Evolutionary conservation across 2,797 vertebrate species (phyloP).

Genomic region (Galaxias olidus): DNA sequence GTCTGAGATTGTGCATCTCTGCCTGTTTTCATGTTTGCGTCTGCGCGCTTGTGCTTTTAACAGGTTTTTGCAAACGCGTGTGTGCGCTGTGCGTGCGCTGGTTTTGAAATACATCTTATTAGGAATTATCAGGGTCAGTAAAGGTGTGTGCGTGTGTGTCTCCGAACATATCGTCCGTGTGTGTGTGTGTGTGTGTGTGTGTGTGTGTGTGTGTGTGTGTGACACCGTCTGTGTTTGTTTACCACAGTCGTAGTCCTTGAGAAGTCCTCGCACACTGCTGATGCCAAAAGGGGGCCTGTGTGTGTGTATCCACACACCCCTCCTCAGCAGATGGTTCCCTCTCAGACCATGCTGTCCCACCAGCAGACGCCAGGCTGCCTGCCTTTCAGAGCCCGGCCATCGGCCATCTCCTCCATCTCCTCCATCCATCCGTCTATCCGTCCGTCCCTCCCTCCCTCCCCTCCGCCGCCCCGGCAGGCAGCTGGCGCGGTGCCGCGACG

Average conservation of each 20-base stretch:
- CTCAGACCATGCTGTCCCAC: conserved; percentile 70
- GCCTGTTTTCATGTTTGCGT: background rate
- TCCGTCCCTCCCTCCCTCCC: conserved; percentile 54
- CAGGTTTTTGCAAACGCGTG: background rate
- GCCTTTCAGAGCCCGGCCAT: conserved; percentile 58
- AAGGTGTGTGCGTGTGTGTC: background rate
- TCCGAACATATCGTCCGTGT: background rate
- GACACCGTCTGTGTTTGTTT: background rate
- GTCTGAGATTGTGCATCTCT: conserved; percentile 1
- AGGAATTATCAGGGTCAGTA: too few species aligned
- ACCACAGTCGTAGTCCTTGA: conserved; percentile 17
- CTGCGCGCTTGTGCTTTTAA: conserved; percentile 5
- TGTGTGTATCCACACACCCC: conserved; percentile 53
- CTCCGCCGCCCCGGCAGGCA: conserved; percentile 62
- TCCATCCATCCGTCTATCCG: background rate
- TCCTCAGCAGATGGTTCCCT: conserved; percentile 77
- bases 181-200: conserved; percentile 9
- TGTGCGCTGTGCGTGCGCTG: conserved; percentile 12
- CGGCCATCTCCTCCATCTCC: conserved; percentile 26
- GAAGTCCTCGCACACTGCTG: conserved; percentile 32
- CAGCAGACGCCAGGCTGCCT: conserved; percentile 38
- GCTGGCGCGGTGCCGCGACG: conserved; percentile 59
- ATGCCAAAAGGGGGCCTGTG: conserved; percentile 52
- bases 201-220: conserved; percentile 14
- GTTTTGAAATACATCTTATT: conserved; percentile 5